Base-by-base conservation (phyloP, 2,113 vertebrate species). In the Pontoporia blainvillei region DNA sequence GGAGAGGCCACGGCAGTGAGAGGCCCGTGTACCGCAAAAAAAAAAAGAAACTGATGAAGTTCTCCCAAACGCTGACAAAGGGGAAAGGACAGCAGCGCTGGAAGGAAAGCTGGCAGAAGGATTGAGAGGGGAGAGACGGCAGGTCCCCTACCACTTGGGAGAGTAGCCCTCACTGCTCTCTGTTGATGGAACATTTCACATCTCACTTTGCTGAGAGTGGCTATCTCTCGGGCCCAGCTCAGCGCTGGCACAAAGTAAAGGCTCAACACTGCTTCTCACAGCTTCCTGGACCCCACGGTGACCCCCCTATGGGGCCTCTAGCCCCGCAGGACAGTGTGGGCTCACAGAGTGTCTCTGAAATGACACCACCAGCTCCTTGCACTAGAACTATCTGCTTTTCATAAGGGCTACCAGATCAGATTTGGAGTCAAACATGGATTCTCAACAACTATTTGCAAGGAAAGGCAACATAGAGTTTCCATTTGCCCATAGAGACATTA, bases 111-210 rank as follows among this genome's bases (percentile, higher is more conserved):
- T 10, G 9, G 29, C 29, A 7, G n/a, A 5, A 49, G 10, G 17
- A 10, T 1, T 0, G 0, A 12, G 20, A 62, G n/a, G 27, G 18
- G 72, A 75, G 64, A 17, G 8, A 18, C 0, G 10, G 2, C 41
- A 8, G 20, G 44, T 31, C 1, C 52, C 29, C 34, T 0, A 4
- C 4, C 54, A 4, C 46, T 31, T 6, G 36, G 61, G 17, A 66
- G 20, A 52, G 44, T 2, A 44, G 29, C 78, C 27, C 23, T 25
- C 25, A 12, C 4, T 36, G 18, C 73, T 20, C 41, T 31, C 62
- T 4, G 5, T 12, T 18, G 15, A 49, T 8, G 14, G 46, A 71
- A 36, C 10, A 2, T 8, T 8, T 59, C 8, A 1, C 15, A 25
- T 13, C 44, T 12, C 6, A 5, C 12, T 44, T 12, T 1, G 8